phyloP scores from a whole-genome alignment of 92 coral and sea anemone genomes.

The Plumapathes pennacea region DNA sequence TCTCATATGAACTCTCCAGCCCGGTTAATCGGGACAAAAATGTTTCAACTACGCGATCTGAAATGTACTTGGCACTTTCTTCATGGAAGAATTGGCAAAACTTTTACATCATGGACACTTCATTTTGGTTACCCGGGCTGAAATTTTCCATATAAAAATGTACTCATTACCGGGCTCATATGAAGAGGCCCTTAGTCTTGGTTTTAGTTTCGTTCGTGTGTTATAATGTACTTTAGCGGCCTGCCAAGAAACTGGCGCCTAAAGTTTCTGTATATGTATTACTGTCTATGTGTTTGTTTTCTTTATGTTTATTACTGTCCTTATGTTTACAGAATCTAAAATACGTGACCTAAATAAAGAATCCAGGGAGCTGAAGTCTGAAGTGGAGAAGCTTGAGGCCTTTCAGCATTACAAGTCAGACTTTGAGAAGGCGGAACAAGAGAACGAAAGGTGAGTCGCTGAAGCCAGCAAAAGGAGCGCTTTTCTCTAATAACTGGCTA shows the following conservation, averaged over 20 bases:
- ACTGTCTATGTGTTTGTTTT: neutral
- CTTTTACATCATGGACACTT: too few relatives aligned
- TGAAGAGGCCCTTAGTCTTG: too few relatives aligned
- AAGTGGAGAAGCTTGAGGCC: conserved; percentile 71
- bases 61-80: too few relatives aligned
- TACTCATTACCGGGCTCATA: too few relatives aligned
- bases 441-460: conserved; percentile 57
- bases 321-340: conserved; percentile 44
- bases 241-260: neutral
- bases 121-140: too few relatives aligned
- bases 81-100: too few relatives aligned
- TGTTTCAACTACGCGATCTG: too few relatives aligned
- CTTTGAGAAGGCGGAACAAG: conserved; percentile 59
- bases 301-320: neutral
- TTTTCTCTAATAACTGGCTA: neutral
- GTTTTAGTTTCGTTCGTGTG: too few relatives aligned
- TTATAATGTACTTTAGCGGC: too few relatives aligned
- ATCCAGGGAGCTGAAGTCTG: conserved; percentile 46
- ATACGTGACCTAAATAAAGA: conserved; percentile 68
- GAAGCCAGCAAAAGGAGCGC: neutral
- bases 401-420: conserved; percentile 62
- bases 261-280: conserved; percentile 2
- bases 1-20: too few relatives aligned
- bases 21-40: too few relatives aligned
- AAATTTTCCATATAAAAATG: too few relatives aligned